These are phyloP conservation scores for Nephrotoma guestfalica DNA, from an alignment of 2,888 invertebrate genomes.

Conservation along the genomic window DNA sequence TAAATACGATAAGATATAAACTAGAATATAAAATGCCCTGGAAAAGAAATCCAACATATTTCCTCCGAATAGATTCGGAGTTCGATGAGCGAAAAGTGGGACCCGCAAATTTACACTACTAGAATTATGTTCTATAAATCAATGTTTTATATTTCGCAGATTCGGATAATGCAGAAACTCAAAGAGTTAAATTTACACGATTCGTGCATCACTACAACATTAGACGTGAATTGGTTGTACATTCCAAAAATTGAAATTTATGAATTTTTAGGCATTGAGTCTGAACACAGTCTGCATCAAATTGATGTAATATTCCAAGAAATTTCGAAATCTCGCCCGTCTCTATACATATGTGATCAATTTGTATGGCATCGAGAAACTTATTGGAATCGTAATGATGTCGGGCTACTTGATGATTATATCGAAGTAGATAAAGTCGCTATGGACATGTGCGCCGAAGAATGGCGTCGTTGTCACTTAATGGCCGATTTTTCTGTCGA, in stretches of 20 bases:
- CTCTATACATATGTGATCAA: neutral
- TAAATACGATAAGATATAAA: no score
- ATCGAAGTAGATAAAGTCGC: neutral
- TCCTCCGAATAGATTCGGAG: no score
- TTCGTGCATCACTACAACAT: no score
- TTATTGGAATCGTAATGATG: no score
- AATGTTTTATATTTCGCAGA: no score
- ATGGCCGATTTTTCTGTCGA: neutral
- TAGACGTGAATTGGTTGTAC: neutral
- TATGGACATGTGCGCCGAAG: neutral
- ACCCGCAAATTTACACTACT: no score
- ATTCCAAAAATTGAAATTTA: neutral
- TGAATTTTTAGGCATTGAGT: neutral
- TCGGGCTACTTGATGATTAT: neutral
- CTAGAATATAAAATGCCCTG: no score
- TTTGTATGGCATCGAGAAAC: neutral
- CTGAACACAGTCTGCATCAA: neutral
- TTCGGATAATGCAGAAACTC: no score
- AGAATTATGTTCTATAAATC: no score
- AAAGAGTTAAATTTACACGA: no score
- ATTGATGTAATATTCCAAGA: neutral
- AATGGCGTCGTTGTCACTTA: neutral
- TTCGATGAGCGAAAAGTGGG: no score
- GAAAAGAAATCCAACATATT: no score
- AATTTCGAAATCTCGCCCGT: neutral